A percentile compares a stretch with the other conserved stretches of the same genome.
These are phyloP conservation scores for Orussus abietinus DNA, from an alignment of 1,140 invertebrate species.

Conservation along the genomic window DNA sequence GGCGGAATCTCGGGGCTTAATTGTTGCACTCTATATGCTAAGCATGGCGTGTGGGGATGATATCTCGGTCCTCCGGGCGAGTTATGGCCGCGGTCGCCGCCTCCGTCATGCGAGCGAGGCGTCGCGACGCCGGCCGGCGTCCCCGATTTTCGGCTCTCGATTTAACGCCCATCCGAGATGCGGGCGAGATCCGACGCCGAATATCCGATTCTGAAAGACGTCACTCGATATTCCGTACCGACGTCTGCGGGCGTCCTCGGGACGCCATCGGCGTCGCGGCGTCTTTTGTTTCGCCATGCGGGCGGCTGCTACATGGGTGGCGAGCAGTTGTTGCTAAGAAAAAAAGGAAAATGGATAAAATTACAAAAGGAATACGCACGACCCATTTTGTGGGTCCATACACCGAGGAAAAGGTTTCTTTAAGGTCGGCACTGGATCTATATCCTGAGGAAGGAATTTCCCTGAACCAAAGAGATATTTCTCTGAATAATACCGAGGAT, in stretches of 20 bases:
- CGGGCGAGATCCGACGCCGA: conserved; percentile 2
- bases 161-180: conserved; percentile 4
- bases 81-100: conserved; percentile 49
- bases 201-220: conserved; percentile 31
- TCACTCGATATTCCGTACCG: conserved; percentile 37
- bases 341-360: not conserved
- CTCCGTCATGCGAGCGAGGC: conserved; percentile 45
- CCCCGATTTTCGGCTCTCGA: conserved; percentile 1
- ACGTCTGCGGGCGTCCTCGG: conserved; percentile 15
- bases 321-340: conserved; percentile 9
- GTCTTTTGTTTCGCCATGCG: conserved; percentile 36
- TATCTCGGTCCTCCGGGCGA: conserved; percentile 29
- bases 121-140: not conserved
- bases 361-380: conserved; percentile 20
- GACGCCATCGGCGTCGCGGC: conserved; percentile 1
- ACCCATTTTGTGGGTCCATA: too few relatives aligned
- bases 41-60: conserved; percentile 38
- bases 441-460: too few relatives aligned
- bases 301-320: conserved; percentile 34
- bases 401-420: too few relatives aligned
- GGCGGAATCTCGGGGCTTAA: conserved; percentile 33
- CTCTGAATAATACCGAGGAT: too few relatives aligned
- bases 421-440: too few relatives aligned
- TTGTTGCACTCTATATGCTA: conserved; percentile 53
- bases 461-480: too few relatives aligned